Base-by-base conservation (phyloP, 1,140 invertebrate species). In the Oncopodura yosiiana region DNA sequence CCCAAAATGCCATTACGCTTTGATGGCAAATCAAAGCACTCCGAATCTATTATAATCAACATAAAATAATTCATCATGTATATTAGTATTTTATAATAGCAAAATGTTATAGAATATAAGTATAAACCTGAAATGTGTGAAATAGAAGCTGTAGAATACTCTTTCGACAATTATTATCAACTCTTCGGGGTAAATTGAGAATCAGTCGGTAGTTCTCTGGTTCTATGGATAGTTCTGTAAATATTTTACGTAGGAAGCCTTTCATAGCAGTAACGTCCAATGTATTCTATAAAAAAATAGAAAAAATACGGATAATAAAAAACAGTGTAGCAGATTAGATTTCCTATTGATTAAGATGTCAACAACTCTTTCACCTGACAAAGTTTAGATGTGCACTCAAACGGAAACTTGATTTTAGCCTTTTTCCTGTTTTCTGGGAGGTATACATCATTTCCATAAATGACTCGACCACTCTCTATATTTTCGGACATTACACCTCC, bases 1-100 rank as follows among this genome's bases (percentile, higher is more conserved):
- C 75, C 66, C 78, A 80, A 3, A 82, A 70, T 29, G 78, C 70
- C 38, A 79, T 65, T n/a, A 78, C 70, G 41, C 77, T 71, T 66
- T 82, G 80, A 81, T 74, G 62, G 73, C 76, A 9, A 75, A 74
- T 12, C 70, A 73, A 63, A 69, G 66, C 38, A 74, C 73, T 56
- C 66, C 65, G 55, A 69, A 72, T 46, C 57, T 55, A 32, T 54
- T 54, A 19, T 36, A 24, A 49, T 41, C 12, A 42, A 18, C 27
- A 53, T 48, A 9, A 32, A 49, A 14, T 43, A 21, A 11, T 44
- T 16, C 39, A 18, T 29, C 8, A 11, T 45, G 5, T 29, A 38
- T 6, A 34, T 24, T 16, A 21, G 16, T 18, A 48, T 30, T 4
- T 14, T 36, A 19, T 19, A 44, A 23, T 21, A 9, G 8, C 38